A percentile compares a stretch with the other conserved stretches of the same genome.
Conservation (phyloP, 23 tunicate genomes). For the Aplidium turbinatum region DNA sequence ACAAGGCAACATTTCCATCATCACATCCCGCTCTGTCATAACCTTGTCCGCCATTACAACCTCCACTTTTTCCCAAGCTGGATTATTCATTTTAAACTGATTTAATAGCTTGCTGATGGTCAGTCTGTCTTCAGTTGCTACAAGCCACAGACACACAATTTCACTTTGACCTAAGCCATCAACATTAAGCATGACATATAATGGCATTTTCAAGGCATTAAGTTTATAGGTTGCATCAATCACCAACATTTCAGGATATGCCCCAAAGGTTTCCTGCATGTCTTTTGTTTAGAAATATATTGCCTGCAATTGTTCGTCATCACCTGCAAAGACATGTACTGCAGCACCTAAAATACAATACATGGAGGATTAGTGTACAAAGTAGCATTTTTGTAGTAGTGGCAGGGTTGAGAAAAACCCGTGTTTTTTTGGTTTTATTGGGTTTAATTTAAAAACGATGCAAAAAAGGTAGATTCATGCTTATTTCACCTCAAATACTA, state of each 20-base stretch:
- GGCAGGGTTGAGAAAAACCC: too few relatives aligned
- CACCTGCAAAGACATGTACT: too few relatives aligned
- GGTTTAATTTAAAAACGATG: too few relatives aligned
- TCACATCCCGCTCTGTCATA: neutral
- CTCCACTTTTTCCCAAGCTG: neutral
- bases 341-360: too few relatives aligned
- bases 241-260: constrained; percentile 38
- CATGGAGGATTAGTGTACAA: too few relatives aligned
- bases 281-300: constrained; percentile 23
- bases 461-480: too few relatives aligned
- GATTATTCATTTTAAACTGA: neutral
- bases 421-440: too few relatives aligned
- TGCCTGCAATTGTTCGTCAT: constrained; percentile 2
- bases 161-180: constrained; percentile 31
- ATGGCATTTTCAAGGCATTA: neutral
- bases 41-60: neutral
- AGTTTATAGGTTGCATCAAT: constrained; percentile 30
- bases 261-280: constrained; percentile 28
- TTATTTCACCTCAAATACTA: too few relatives aligned
- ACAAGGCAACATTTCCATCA: neutral
- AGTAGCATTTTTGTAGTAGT: too few relatives aligned
- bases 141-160: constrained; percentile 33
- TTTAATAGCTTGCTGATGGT: neutral
- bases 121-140: neutral
- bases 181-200: constrained; percentile 13